These are phyloP conservation scores for Athalia rosae DNA, from an alignment of 2,888 invertebrate genomes.

Conservation along the genomic window DNA sequence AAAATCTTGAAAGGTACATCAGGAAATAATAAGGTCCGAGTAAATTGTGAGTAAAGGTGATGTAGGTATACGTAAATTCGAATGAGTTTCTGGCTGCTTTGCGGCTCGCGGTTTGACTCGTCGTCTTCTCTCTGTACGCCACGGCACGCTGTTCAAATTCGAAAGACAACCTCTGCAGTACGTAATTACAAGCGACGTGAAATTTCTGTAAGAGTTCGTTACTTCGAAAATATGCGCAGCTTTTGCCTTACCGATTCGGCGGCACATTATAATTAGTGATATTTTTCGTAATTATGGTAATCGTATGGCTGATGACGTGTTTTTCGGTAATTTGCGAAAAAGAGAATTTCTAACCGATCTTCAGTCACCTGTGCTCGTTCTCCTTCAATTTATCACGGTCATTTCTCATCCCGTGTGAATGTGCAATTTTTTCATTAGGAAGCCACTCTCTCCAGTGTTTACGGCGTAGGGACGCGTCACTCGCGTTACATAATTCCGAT, in stretches of 20 bases:
- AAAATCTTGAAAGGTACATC: slow-evolving; percentile 4
- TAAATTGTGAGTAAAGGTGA: background rate
- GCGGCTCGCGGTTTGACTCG: background rate
- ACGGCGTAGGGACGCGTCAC: too few relatives aligned
- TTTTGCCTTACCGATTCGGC: too few relatives aligned
- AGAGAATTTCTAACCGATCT: too few relatives aligned
- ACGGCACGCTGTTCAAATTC: too few relatives aligned
- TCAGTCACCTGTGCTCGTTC: too few relatives aligned
- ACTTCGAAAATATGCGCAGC: background rate
- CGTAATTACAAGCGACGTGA: background rate
- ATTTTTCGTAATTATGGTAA: background rate
- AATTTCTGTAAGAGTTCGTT: background rate
- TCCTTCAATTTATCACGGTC: too few relatives aligned
- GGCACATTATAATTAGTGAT: too few relatives aligned
- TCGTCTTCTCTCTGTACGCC: background rate
- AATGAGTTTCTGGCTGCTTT: background rate
- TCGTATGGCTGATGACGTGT: background rate
- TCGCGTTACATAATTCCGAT: too few relatives aligned
- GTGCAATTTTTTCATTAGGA: too few relatives aligned
- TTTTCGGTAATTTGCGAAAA: background rate
- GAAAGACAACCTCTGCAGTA: too few relatives aligned
- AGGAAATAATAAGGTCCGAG: slow-evolving; percentile 5
- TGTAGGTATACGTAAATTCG: background rate
- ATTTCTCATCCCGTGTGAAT: too few relatives aligned
- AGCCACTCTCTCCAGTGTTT: too few relatives aligned